Percentiles rank a stretch among this genome's conserved stretches.
Conservation (phyloP, 2,888 invertebrate species). For the Pollenia amentaria region DNA sequence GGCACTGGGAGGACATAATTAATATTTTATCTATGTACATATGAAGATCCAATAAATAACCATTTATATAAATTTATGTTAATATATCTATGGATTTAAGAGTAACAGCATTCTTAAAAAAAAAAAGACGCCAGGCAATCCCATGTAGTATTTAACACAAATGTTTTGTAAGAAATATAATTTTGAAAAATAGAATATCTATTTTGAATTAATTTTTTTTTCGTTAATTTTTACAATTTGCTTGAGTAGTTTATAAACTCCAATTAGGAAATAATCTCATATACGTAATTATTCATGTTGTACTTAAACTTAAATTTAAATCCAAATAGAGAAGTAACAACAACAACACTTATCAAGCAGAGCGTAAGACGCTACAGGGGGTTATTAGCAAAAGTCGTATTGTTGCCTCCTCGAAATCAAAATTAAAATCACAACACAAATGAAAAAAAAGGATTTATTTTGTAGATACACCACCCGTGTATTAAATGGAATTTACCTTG, state of each 20-base stretch:
- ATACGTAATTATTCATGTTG: constrained; percentile 40
- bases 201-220: neutral
- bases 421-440: constrained; percentile 42
- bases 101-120: no score
- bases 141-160: no score
- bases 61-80: neutral
- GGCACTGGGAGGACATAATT: no score
- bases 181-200: neutral
- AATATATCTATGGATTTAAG: no score
- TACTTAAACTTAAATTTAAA: constrained; percentile 47
- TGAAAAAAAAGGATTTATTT: constrained; percentile 35
- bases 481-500: constrained; percentile 62
- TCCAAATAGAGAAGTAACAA: constrained; percentile 42
- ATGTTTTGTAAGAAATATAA: neutral
- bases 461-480: constrained; percentile 31
- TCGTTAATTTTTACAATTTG: constrained; percentile 15
- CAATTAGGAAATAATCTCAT: constrained; percentile 62
- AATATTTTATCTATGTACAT: no score
- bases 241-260: constrained; percentile 51
- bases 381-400: constrained; percentile 72
- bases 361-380: constrained; percentile 67
- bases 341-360: constrained; percentile 40
- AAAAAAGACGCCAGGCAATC: no score
- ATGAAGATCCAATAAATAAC: neutral
- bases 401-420: constrained; percentile 53